phyloP scores from a whole-genome alignment of 2,888 invertebrate genomes.

The Lamellibrachia satsuma region DNA sequence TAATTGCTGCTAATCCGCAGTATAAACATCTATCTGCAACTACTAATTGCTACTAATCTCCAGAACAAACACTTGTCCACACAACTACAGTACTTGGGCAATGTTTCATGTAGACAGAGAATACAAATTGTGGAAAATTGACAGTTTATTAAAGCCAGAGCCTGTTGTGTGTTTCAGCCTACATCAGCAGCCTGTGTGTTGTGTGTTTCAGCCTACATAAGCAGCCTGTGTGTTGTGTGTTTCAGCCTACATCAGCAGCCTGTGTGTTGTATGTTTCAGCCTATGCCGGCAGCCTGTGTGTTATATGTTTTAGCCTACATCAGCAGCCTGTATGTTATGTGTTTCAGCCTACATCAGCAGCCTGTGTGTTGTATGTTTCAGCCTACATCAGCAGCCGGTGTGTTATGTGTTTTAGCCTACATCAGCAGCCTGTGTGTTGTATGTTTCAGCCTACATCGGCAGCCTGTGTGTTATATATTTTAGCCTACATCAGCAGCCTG shows the following conservation, averaged over 20 bases:
- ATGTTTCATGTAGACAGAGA: not conserved
- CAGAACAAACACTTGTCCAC: not conserved
- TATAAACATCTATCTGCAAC: not conserved
- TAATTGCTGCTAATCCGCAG: not conserved
- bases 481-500: not conserved
- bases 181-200: not conserved
- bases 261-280: slow-evolving; percentile 17
- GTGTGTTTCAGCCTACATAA: slow-evolving; percentile 37
- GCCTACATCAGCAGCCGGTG: too few species aligned
- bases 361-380: not conserved
- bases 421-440: slow-evolving; percentile 30
- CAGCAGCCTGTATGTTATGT: not conserved
- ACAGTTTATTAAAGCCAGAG: not conserved
- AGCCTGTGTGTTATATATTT: too few species aligned
- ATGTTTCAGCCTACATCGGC: not conserved
- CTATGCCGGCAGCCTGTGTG: not conserved
- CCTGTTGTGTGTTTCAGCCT: not conserved
- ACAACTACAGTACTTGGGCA: not conserved
- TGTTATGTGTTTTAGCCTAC: slow-evolving; percentile 33
- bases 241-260: slow-evolving; percentile 28
- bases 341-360: not conserved
- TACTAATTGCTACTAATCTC: not conserved
- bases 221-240: slow-evolving; percentile 32
- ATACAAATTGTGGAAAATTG: not conserved
- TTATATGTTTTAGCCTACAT: slow-evolving; percentile 27